phyloP scores from a whole-genome alignment of 1,140 invertebrate species.

The Drosophila rhopaloa region DNA sequence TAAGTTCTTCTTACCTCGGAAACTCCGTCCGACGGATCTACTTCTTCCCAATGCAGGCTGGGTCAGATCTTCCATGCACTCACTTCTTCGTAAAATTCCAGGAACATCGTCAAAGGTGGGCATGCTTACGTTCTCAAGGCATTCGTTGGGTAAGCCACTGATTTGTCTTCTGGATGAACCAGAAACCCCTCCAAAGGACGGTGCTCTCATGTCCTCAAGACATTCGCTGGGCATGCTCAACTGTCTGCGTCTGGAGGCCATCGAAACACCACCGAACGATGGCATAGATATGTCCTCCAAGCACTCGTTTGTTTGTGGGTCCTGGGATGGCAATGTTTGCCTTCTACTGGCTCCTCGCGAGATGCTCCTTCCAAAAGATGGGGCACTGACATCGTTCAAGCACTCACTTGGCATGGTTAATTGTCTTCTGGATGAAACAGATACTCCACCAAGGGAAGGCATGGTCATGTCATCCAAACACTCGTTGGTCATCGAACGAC shows the following conservation, averaged over 20 bases:
- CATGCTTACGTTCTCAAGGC: slow-evolving; percentile 20
- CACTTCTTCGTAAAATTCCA: not conserved
- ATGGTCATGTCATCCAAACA: slow-evolving; percentile 28
- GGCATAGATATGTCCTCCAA: slow-evolving; percentile 20
- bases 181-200: not conserved
- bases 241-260: not conserved
- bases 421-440: not conserved
- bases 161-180: not conserved
- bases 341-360: not conserved
- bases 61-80: too few species aligned
- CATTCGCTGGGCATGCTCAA: slow-evolving; percentile 15
- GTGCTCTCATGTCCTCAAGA: not conserved
- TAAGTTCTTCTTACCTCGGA: not conserved
- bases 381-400: slow-evolving; percentile 1
- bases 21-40: not conserved
- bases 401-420: not conserved
- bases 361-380: not conserved
- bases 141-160: slow-evolving; percentile 2
- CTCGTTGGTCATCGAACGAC: slow-evolving; percentile 7
- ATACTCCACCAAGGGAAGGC: slow-evolving; percentile 18
- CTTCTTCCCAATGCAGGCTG: not conserved
- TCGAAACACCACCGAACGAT: slow-evolving; percentile 2
- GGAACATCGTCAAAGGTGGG: slow-evolving; percentile 11
- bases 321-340: not conserved
- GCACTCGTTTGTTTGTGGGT: slow-evolving; percentile 1